phyloP scores from a whole-genome alignment of 2,797 vertebrate species.

The Harpagifer antarcticus region DNA sequence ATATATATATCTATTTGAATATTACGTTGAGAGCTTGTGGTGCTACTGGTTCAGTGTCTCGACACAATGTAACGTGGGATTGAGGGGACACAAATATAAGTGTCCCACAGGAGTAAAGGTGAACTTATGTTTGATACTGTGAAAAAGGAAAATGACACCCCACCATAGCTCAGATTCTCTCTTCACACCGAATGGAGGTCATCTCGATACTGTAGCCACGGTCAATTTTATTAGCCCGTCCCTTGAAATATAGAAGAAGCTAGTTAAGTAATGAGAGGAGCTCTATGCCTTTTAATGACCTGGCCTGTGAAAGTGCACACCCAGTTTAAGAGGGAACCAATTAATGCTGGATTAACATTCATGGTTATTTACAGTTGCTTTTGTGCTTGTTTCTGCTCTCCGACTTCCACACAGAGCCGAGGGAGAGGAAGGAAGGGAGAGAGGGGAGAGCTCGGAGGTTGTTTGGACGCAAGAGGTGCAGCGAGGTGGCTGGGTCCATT shows the following conservation, averaged over 20 bases:
- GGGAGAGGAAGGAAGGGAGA: conserved; percentile 34
- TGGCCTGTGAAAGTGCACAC: conserved; percentile 88
- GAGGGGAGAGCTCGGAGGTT: conserved; percentile 86
- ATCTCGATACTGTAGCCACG: conserved; percentile 50
- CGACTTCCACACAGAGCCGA: conserved; percentile 88
- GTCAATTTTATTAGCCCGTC: conserved; percentile 64
- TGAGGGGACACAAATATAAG: conserved; percentile 68
- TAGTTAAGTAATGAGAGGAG: conserved; percentile 81
- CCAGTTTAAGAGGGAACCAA: conserved; percentile 96
- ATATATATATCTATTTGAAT: conserved; percentile 20
- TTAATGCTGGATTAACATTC: conserved; percentile 99
- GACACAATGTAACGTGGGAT: conserved; percentile 43
- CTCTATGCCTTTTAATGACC: conserved; percentile 79
- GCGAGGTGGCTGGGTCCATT: conserved; percentile 98
- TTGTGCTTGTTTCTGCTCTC: conserved; percentile 98
- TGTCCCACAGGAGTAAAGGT: conserved; percentile 70
- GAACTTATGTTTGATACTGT: conserved; percentile 77
- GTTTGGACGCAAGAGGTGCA: conserved; percentile 98
- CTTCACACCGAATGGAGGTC: conserved; percentile 47
- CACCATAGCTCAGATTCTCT: conserved; percentile 19
- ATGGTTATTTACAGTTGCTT: conserved; percentile 99
- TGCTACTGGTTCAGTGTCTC: conserved; percentile 31
- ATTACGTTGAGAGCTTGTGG: conserved; percentile 25
- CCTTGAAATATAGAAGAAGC: conserved; percentile 73
- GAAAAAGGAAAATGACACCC: conserved; percentile 29